phyloP scores from a whole-genome alignment of 2,797 vertebrate species.

The Discoglossus pictus region DNA sequence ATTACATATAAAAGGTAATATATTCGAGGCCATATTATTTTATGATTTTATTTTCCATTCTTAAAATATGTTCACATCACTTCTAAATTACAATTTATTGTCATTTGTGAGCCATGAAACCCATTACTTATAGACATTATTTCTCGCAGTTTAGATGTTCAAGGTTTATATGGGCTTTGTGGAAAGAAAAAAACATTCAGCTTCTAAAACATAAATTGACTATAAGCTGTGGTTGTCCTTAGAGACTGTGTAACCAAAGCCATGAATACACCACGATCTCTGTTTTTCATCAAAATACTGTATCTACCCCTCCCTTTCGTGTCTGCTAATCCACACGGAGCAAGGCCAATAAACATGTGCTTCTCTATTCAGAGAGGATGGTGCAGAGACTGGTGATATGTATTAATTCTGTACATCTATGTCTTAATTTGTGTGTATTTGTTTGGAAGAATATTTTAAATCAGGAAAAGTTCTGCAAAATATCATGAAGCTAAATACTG shows the following conservation, averaged over 20 bases:
- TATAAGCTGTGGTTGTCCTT: constrained; percentile 45
- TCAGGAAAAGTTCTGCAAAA: too few species aligned
- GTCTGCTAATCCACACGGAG: constrained; percentile 44
- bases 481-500: too few species aligned
- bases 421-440: too few species aligned
- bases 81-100: constrained; percentile 9
- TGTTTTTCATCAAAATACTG: constrained; percentile 45
- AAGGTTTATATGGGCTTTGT: constrained; percentile 33
- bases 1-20: too few species aligned
- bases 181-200: constrained; percentile 18
- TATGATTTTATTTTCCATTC: too few species aligned
- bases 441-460: too few species aligned
- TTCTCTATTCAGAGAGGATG: constrained; percentile 5
- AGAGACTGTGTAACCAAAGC: constrained; percentile 41
- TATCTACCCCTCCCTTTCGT: constrained; percentile 36
- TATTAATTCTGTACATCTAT: too few species aligned
- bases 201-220: constrained; percentile 48
- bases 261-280: constrained; percentile 34
- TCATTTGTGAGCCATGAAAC: constrained; percentile 35
- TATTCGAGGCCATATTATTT: too few species aligned
- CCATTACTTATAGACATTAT: constrained; percentile 34
- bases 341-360: constrained; percentile 38
- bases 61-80: too few species aligned
- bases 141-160: constrained; percentile 30
- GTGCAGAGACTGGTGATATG: constrained; percentile 3